A percentile compares a stretch with the other conserved stretches of the same genome.
phyloP scores from a whole-genome alignment of 2,113 vertebrate species.

The Hippopotamus amphibius region DNA sequence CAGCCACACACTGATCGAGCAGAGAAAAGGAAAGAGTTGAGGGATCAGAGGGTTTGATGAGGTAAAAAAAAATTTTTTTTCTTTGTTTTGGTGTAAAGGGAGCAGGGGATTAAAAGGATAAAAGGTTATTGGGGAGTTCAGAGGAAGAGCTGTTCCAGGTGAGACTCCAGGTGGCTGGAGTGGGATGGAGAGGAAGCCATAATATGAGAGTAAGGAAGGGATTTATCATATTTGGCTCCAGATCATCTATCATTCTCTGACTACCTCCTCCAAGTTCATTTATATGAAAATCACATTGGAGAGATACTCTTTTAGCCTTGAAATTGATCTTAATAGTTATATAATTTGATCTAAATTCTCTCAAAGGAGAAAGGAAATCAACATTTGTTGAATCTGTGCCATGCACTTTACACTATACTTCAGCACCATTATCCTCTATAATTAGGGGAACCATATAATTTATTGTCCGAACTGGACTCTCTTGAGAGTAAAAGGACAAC shows the following conservation, averaged over 20 bases:
- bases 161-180: not conserved
- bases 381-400: not conserved
- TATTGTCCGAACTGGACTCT: not conserved
- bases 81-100: not conserved
- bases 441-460: not conserved
- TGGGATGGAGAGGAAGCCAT: not conserved
- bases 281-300: not conserved
- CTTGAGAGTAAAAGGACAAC: not conserved
- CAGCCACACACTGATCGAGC: too few relatives aligned
- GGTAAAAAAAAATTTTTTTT: not conserved
- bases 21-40: not conserved
- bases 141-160: not conserved
- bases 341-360: constrained; percentile 13
- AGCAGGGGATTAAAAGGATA: not conserved
- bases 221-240: not conserved
- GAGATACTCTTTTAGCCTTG: not conserved
- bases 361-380: not conserved
- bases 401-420: not conserved
- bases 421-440: accelerated
- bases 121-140: not conserved
- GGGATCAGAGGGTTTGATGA: not conserved
- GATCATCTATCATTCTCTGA: not conserved
- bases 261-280: not conserved
- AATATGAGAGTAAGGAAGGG: not conserved
- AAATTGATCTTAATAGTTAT: not conserved